phyloP scores from a whole-genome alignment of 1,140 invertebrate genomes.

The Solen grandis region DNA sequence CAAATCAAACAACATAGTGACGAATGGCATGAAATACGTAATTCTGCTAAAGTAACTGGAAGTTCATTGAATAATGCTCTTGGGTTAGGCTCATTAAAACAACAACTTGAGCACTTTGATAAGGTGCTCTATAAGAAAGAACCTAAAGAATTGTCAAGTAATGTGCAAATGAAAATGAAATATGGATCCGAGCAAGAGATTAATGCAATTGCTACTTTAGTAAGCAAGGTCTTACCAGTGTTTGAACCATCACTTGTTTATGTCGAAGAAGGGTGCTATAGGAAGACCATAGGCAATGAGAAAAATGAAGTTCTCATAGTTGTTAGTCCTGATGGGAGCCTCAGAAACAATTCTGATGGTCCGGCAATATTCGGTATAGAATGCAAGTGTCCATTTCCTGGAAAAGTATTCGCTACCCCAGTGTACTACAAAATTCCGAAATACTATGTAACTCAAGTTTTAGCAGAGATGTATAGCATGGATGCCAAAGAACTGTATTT shows the following conservation, averaged over 20 bases:
- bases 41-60: constrained; percentile 17
- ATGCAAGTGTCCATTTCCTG: constrained; percentile 51
- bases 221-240: constrained; percentile 21
- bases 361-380: constrained; percentile 9
- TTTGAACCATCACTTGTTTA: neutral
- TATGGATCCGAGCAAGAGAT: constrained; percentile 37
- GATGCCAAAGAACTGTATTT: constrained; percentile 22
- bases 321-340: constrained; percentile 46
- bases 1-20: constrained; percentile 7
- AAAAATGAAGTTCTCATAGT: neutral
- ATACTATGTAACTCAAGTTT: constrained; percentile 41
- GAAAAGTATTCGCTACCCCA: constrained; percentile 21
- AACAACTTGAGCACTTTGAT: constrained; percentile 9
- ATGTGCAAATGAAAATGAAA: constrained; percentile 17
- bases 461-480: constrained; percentile 45
- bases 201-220: constrained; percentile 34
- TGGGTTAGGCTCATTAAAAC: constrained; percentile 17
- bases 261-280: constrained; percentile 44
- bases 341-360: neutral
- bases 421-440: constrained; percentile 41
- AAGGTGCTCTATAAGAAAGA: neutral
- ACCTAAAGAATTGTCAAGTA: neutral
- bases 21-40: constrained; percentile 25
- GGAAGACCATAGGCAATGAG: too few relatives aligned
- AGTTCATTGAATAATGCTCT: constrained; percentile 32